Percentiles rank a stretch among this genome's conserved stretches.
Conservation (phyloP, 2,888 invertebrate species). For the Cylindroiulus punctatus region DNA sequence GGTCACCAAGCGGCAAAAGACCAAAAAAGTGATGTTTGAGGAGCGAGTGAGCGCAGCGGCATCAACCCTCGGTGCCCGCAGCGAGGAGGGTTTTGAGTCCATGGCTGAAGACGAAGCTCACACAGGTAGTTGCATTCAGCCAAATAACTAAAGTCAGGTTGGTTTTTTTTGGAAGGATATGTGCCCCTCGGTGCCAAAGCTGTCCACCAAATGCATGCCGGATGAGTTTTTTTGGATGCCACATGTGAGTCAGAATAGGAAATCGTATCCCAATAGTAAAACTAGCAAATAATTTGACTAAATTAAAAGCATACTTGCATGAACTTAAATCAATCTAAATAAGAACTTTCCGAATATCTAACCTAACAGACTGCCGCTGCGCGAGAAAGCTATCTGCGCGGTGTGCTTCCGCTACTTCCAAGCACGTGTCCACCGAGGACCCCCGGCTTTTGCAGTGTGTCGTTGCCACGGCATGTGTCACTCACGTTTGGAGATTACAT, state of each 20-base stretch:
- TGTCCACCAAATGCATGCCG: neutral
- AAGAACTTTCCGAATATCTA: neutral
- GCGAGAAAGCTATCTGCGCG: neutral
- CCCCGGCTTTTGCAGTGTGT: slow-evolving; percentile 34
- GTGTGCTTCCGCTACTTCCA: neutral
- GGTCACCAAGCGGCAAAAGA: neutral
- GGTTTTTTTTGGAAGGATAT: neutral
- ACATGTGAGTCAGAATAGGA: neutral
- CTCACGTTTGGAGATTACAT: slow-evolving; percentile 11
- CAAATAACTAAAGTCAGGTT: slow-evolving; percentile 14
- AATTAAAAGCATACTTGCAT: slow-evolving; percentile 21
- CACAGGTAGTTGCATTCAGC: slow-evolving; percentile 35
- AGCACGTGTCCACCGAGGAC: slow-evolving; percentile 8
- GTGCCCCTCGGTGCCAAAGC: neutral
- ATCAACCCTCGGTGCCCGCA: slow-evolving; percentile 7
- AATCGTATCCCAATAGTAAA: neutral
- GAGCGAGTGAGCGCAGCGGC: slow-evolving; percentile 16
- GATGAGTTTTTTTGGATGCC: neutral
- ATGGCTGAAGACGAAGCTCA: slow-evolving; percentile 12
- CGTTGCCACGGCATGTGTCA: neutral
- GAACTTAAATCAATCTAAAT: neutral
- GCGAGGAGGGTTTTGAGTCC: neutral
- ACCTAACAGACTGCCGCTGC: neutral
- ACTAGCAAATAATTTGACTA: neutral
- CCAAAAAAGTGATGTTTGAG: slow-evolving; percentile 32